Conservation (phyloP, 2,888 invertebrate genomes). For the Phortica okadai region DNA sequence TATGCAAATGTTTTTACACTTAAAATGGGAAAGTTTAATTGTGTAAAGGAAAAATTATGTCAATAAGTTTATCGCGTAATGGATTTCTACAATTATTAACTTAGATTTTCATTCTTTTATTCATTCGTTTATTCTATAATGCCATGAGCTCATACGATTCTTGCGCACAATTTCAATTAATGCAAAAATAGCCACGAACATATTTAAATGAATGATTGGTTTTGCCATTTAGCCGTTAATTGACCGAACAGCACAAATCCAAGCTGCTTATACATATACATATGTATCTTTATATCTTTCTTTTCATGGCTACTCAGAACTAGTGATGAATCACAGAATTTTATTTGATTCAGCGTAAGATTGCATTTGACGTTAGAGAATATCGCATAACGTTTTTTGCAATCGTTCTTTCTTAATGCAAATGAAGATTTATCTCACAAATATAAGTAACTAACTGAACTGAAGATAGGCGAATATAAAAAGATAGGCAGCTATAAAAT, state of each 20-base stretch:
- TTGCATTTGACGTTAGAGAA: neutral
- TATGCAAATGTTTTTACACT: neutral
- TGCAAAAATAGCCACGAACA: neutral
- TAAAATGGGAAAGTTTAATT: neutral
- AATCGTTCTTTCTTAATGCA: neutral
- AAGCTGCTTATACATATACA: neutral
- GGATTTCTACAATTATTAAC: neutral
- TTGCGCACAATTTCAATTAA: neutral
- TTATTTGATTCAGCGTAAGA: neutral
- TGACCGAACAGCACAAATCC: neutral
- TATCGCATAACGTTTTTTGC: neutral
- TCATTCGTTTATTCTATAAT: neutral
- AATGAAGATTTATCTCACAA: neutral
- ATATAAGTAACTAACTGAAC: neutral
- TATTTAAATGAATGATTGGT: constrained; percentile 10
- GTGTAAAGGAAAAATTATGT: neutral
- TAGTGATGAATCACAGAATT: constrained; percentile 26
- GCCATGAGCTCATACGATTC: constrained; percentile 9
- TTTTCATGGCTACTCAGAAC: constrained; percentile 23
- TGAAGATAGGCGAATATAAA: no score
- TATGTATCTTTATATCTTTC: neutral
- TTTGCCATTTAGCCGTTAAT: constrained; percentile 32
- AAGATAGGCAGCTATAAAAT: neutral
- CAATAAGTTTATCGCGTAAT: neutral
- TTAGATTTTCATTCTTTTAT: neutral